Percentiles rank a stretch among this genome's conserved stretches.
Evolutionary conservation across 2,113 vertebrate genomes (phyloP).

Genomic region (Ameiurus melas): DNA sequence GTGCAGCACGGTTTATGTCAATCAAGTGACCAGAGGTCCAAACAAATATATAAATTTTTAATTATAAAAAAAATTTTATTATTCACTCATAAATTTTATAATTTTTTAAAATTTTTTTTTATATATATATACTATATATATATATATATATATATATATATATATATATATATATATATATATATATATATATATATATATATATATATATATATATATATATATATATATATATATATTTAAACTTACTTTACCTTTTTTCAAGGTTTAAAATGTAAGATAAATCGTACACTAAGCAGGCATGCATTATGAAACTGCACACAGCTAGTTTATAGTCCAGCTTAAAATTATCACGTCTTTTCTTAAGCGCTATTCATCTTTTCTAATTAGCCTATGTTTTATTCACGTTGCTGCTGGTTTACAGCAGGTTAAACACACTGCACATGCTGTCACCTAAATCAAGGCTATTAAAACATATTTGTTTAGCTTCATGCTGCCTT

Average conservation of each 20-base stretch:
- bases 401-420: not conserved
- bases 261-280: not conserved
- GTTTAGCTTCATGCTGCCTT: not conserved
- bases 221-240: no score
- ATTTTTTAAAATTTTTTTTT: no score
- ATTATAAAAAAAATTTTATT: no score
- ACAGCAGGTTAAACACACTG: not conserved
- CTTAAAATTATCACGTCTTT: no score
- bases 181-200: no score
- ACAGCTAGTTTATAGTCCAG: not conserved
- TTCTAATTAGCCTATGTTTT: not conserved
- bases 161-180: no score
- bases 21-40: not conserved
- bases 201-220: no score
- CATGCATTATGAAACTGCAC: not conserved
- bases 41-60: no score
- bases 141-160: no score
- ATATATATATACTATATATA: no score
- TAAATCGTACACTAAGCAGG: not conserved
- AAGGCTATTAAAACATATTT: not conserved
- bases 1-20: no score
- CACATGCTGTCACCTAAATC: not conserved
- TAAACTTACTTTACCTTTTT: not conserved
- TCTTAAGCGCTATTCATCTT: not conserved
- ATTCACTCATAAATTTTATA: no score